Conservation (phyloP, 2,113 vertebrate genomes). For the Polypterus senegalus region DNA sequence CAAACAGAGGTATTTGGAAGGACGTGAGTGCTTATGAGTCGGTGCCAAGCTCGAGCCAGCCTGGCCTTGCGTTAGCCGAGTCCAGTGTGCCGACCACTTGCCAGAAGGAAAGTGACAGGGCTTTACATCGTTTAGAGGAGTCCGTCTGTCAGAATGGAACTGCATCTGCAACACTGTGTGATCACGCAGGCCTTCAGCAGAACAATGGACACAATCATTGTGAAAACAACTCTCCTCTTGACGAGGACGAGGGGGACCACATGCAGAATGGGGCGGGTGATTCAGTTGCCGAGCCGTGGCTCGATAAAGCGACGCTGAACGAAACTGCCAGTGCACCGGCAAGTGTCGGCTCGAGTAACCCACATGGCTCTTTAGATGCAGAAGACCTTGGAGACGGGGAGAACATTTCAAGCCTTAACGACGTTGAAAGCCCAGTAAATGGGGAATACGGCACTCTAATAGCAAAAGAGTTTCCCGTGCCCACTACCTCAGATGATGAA, state of each 20-base stretch:
- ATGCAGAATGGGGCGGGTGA: slow-evolving; percentile 27
- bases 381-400: slow-evolving; percentile 17
- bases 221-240: slow-evolving; percentile 16
- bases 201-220: slow-evolving; percentile 9
- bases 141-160: slow-evolving; percentile 19
- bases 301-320: neutral
- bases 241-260: neutral
- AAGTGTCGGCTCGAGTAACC: too few species aligned
- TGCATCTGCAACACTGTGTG: slow-evolving; percentile 10
- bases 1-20: slow-evolving; percentile 13
- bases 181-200: slow-evolving; percentile 15
- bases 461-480: slow-evolving; percentile 39
- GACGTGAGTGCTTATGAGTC: slow-evolving; percentile 33
- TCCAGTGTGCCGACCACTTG: slow-evolving; percentile 23
- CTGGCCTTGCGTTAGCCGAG: slow-evolving; percentile 17
- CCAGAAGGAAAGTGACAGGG: slow-evolving; percentile 15
- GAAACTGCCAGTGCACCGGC: too few species aligned
- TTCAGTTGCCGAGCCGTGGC: slow-evolving; percentile 19
- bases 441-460: slow-evolving; percentile 41
- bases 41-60: slow-evolving; percentile 25
- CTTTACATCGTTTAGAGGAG: too few species aligned
- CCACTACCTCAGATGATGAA: slow-evolving; percentile 36
- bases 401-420: slow-evolving; percentile 10
- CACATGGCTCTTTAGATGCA: slow-evolving; percentile 21
- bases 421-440: slow-evolving; percentile 24